Conservation (phyloP, 1,140 invertebrate genomes). For the Branchinecta lindahli region DNA sequence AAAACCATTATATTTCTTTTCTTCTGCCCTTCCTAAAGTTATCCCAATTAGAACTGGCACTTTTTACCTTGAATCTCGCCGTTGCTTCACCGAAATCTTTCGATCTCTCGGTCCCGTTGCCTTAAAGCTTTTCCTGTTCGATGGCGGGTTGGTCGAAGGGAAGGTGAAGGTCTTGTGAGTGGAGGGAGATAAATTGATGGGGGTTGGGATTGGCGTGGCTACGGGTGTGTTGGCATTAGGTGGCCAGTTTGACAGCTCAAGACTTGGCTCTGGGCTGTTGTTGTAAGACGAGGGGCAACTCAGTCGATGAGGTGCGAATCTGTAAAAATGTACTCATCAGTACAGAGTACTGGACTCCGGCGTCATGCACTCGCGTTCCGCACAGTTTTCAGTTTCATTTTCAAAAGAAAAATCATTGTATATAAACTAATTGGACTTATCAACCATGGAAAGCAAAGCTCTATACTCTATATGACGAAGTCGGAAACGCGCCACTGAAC, state of each 20-base stretch:
- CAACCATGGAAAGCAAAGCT: neutral
- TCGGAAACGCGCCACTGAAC: no score
- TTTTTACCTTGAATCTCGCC: neutral
- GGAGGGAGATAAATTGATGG: neutral
- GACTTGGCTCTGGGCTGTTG: slow-evolving; percentile 2
- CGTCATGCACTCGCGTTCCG: neutral
- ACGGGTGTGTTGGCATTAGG: neutral
- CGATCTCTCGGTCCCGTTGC: neutral
- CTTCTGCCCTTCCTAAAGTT: no score
- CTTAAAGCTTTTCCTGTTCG: neutral
- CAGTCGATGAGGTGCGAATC: neutral
- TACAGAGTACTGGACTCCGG: no score
- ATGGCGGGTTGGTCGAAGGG: neutral
- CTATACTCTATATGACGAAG: neutral
- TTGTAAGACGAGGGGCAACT: neutral
- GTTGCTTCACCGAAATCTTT: neutral
- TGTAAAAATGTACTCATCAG: neutral
- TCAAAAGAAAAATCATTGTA: neutral
- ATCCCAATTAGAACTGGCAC: no score
- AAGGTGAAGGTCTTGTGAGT: neutral
- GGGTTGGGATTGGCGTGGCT: neutral
- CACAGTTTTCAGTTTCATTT: neutral
- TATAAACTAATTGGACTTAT: neutral
- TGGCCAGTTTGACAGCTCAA: slow-evolving; percentile 2
- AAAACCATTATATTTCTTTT: no score